Evolutionary conservation across 2,113 vertebrate species (phyloP).

Genomic region (Vulpes lagopus): DNA sequence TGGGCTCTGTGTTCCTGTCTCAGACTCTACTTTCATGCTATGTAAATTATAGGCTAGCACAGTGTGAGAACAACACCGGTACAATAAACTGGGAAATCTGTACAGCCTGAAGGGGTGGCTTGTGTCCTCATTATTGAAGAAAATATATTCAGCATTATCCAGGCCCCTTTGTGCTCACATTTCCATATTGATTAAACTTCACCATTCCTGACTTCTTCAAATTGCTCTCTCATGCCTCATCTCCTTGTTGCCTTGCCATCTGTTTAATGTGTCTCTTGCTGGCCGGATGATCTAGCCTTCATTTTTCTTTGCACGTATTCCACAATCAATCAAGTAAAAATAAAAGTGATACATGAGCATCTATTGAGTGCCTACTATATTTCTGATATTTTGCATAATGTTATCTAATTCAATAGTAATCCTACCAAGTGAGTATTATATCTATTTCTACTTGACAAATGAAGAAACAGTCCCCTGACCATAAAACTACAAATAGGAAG

Average conservation of each 20-base stretch:
- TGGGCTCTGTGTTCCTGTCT: constrained; percentile 10
- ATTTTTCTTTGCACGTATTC: constrained; percentile 62
- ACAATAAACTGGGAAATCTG: constrained; percentile 58
- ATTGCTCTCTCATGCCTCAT: constrained; percentile 40
- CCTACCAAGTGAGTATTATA: not conserved
- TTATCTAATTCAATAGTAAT: not conserved
- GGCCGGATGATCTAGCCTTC: constrained; percentile 63
- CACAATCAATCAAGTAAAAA: constrained; percentile 70
- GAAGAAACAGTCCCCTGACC: not conserved
- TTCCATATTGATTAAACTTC: constrained; percentile 68
- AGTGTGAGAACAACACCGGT: not conserved
- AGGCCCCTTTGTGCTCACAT: constrained; percentile 41
- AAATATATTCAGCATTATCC: constrained; percentile 62
- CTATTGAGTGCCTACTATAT: constrained; percentile 36
- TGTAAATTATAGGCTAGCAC: constrained; percentile 59
- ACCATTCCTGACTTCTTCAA: constrained; percentile 26
- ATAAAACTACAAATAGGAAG: not conserved
- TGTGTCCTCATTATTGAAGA: constrained; percentile 56
- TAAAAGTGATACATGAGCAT: constrained; percentile 66
- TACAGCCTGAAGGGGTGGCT: not conserved
- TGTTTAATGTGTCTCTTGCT: constrained; percentile 74
- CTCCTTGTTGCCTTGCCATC: constrained; percentile 54
- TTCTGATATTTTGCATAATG: constrained; percentile 62
- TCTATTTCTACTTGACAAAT: constrained; percentile 39
- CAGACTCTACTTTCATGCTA: not conserved